A percentile compares a stretch with the other conserved stretches of the same genome.
These are phyloP conservation scores for Oncorhynchus nerka DNA, from an alignment of 2,113 vertebrate genomes.

Conservation along the genomic window DNA sequence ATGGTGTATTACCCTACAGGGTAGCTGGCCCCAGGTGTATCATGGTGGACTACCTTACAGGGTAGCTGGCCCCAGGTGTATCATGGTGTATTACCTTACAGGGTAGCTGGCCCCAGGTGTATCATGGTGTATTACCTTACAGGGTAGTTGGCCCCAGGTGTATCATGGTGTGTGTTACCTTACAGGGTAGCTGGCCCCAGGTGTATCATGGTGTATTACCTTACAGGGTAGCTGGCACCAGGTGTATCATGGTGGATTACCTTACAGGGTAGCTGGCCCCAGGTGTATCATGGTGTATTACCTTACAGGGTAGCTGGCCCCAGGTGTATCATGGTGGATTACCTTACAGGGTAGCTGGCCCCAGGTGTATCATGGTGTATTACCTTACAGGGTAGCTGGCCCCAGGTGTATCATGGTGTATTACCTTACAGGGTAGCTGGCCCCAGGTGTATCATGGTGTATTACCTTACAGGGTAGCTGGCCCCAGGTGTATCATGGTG, in stretches of 20 bases:
- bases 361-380: slow-evolving; percentile 67
- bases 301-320: slow-evolving; percentile 70
- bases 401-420: slow-evolving; percentile 70
- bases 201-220: slow-evolving; percentile 47
- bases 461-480: slow-evolving; percentile 55
- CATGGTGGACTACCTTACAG: too few species aligned
- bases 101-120: slow-evolving; percentile 81
- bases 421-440: slow-evolving; percentile 58
- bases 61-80: slow-evolving; percentile 81
- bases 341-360: slow-evolving; percentile 70
- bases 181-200: slow-evolving; percentile 77
- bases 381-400: slow-evolving; percentile 64
- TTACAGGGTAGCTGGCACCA: slow-evolving; percentile 76
- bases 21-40: slow-evolving; percentile 81
- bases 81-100: too few species aligned
- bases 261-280: slow-evolving; percentile 73
- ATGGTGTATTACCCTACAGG: too few species aligned
- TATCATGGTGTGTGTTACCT: too few species aligned
- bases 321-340: slow-evolving; percentile 65
- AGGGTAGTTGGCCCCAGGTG: slow-evolving; percentile 81
- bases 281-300: slow-evolving; percentile 58
- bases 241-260: slow-evolving; percentile 46
- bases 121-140: too few species aligned
- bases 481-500: slow-evolving; percentile 74
- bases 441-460: slow-evolving; percentile 73